Percentiles rank a stretch among this genome's conserved stretches.
Evolutionary conservation across 2,797 vertebrate species (phyloP).

Genomic region (Sarcophilus harrisii): DNA sequence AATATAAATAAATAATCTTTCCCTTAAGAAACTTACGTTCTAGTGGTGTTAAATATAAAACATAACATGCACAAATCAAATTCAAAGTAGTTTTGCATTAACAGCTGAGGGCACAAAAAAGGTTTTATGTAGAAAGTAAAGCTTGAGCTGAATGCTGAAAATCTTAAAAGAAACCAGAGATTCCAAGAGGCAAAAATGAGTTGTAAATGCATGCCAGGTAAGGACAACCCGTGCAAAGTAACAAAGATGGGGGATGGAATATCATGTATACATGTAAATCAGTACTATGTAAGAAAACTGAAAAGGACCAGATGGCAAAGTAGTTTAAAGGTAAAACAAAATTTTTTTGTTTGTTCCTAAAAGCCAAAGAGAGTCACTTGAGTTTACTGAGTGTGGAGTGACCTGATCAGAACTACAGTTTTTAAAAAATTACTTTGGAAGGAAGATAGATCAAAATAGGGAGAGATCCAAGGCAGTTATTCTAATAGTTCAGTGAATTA

Average conservation of each 20-base stretch:
- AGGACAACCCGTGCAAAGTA: not conserved
- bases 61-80: not conserved
- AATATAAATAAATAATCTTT: not conserved
- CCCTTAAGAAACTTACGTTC: not conserved
- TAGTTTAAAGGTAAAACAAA: not conserved
- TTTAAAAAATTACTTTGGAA: not conserved
- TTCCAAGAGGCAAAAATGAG: not conserved
- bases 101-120: not conserved
- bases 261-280: not conserved
- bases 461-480: not conserved
- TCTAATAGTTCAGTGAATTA: not conserved
- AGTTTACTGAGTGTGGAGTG: not conserved
- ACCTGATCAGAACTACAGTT: not conserved
- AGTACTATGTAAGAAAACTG: not conserved
- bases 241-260: not conserved
- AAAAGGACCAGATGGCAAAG: not conserved
- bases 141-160: not conserved
- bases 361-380: not conserved
- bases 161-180: not conserved
- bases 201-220: not conserved
- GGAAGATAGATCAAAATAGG: not conserved
- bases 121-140: not conserved
- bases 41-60: not conserved
- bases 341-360: not conserved
- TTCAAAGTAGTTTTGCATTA: not conserved